Evolutionary conservation across 2,888 invertebrate genomes (phyloP), one percentile per base, ranked within the genome.

Genomic region (Netelia inedita): DNA sequence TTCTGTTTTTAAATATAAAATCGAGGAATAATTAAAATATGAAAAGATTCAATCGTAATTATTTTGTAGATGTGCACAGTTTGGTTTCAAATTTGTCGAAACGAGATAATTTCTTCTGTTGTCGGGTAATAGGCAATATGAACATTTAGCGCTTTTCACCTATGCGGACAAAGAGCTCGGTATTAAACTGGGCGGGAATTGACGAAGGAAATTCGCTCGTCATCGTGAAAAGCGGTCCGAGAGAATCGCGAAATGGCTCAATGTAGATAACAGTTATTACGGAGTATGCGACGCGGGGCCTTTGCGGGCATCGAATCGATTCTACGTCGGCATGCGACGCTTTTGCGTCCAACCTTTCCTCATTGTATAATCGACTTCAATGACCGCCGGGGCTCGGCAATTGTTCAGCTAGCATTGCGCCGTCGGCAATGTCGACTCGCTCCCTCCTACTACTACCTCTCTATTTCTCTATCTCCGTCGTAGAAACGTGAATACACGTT

Each of bases 351-450:
- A 80, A 83, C 59, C 79, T 76, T 79, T 84, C 21, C 76, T 81
- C 68, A 61, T 76, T 80, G 72, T 76, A 76, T 76, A 84, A 84
- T 84, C 63, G 78, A 28, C 80, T 81, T 78, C 63, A 73, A 78
- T 81, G 81, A 84, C 69, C 63, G 76, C 69, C 46, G 57, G 72
- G 68, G 46, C 68, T 50, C 46, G 68, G 69, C 66, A 81, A 84
- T 81, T 84, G 84, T 84, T 80, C 43, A 80, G 72, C 68, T 76
- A 72, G 53, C 66, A 53, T 61, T 55, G 61, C 63, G 68, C 80
- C 35, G 63, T 23, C 35, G 68, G 53, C 55, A 72, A 21, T 65
- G 16, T 69, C 69, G 79, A 53, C 50, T 66, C 68, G 50, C 21
- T 68, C 46, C 19, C 19, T 57, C 43, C 28, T 16, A 57, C 55